Evolutionary conservation across 2,888 invertebrate species (phyloP), one percentile per base, ranked within the genome.

Genomic region (Stegana nigrithorax): DNA sequence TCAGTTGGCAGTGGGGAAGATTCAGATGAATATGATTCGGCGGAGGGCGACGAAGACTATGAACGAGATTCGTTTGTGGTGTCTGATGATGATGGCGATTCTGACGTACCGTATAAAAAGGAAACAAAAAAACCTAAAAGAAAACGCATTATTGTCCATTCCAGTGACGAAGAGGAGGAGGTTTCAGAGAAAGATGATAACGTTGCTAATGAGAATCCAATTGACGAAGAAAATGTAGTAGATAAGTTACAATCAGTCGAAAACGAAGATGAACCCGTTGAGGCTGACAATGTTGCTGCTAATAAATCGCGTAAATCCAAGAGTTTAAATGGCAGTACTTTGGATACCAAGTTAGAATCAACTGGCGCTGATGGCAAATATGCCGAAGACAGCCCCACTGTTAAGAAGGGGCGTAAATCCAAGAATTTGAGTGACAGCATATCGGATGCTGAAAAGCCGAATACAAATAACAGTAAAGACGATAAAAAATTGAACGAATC

Each of bases 31-130:
- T n/a, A n/a, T n/a, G n/a, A n/a, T n/a, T n/a, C n/a, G n/a, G n/a
- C n/a, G n/a, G 83, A 62, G 10, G 76, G 87, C 5, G 78, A 85
- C 4, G 87, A 87, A 10, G 81, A 86, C 63, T 86, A 87, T 61
- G 82, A 87, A 0, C 87, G 88, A 71, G 88, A 86, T 70, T 89
- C 89, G 0, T 90, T 90, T 73, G 73, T 90, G 61, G 88, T 88
- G 67, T 87, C 88, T 1, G 86, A 87, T 45, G 62, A 63, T 8
- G 78, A 70, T 5, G 60, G 62, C 67, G 12, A 4, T 2, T 61
- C 64, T 4, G 66, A 45, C 7, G 59, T 62, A 56, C 23, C 21
- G 1, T 42, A 59, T 19, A 39, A 25, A 25, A 21, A 44, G 2
- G 45, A 55, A 25, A 44, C n/a, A 14, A n/a, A 8, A 17, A n/a